Evolutionary conservation across 92 coral and sea anemone species (phyloP), one percentile per base, ranked within the genome.

Genomic region (Epizoanthus illoricatus): DNA sequence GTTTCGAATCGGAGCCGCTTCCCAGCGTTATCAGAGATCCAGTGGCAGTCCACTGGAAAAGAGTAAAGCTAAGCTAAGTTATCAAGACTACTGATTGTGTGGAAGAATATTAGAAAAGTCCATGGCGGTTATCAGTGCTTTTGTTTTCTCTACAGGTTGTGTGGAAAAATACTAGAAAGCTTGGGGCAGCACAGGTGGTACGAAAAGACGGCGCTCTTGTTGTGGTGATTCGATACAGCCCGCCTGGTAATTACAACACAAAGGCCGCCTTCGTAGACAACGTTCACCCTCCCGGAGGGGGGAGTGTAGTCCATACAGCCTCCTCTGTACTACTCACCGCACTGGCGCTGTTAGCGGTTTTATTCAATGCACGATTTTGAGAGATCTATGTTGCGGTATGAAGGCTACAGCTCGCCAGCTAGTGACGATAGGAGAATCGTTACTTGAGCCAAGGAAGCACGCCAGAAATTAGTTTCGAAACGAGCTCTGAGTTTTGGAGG

Each of bases 141-240:
- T 55, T 41, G 56, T 52, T 52, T 52, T 52, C 15, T 52, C 56
- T 67, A 18, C 66, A 92, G 98, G 87, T 94, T 49, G 97, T 94
- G 59, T 94, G 98, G 98, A 88, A 88, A 70, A 88, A 47, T 76
- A 88, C 96, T 13, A 81, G 84, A 60, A 73, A 86, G 87, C 72
- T 94, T 15, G 98, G 98, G 69, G 97, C 92, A 42, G 98, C 89
- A 1, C 84, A 88, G 54, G 89, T 90, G 41, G 66, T 72, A 41
- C 75, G 91, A 23, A 74, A 70, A 36, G 87, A 85, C 58, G 97
- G 94, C 57, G 84, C 80, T 1, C 69, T 81, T 15, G 75, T 92
- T 15, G 85, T 94, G 66, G 94, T 92, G 23, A 78, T 94, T 36
- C 91, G 94, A 5, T 94, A 94, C 52, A 86, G 86, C 24, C 94